phyloP scores from a whole-genome alignment of 2,888 invertebrate species.

The Trypoxylon attenuatum region DNA sequence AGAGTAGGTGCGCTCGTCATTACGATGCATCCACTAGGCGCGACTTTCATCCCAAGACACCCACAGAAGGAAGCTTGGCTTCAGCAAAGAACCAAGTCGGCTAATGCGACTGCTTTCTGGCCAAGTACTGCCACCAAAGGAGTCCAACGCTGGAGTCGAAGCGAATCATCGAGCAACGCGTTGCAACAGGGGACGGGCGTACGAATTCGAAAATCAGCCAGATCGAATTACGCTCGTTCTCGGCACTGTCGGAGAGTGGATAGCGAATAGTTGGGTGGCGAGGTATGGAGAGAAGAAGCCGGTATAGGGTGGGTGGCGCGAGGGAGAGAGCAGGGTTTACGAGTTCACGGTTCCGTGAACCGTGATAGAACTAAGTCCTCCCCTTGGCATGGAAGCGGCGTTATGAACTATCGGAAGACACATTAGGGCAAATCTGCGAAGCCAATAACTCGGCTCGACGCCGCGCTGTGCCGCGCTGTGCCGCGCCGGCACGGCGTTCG shows the following conservation, averaged over 20 bases:
- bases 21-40: too few relatives aligned
- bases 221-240: too few relatives aligned
- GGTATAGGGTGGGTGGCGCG: background rate
- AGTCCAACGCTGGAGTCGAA: background rate
- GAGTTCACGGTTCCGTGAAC: constrained; percentile 62
- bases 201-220: constrained; percentile 4
- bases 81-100: constrained; percentile 40
- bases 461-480: background rate
- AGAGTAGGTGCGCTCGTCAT: too few relatives aligned
- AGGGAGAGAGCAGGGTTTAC: constrained; percentile 44
- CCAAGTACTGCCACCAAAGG: background rate
- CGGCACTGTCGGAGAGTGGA: too few relatives aligned
- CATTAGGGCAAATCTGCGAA: constrained; percentile 71
- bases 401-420: constrained; percentile 71
- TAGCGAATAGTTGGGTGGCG: background rate
- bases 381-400: constrained; percentile 28
- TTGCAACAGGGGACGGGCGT: too few relatives aligned
- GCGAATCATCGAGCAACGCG: too few relatives aligned
- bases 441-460: constrained; percentile 69
- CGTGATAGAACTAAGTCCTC: constrained; percentile 23
- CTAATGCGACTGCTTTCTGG: constrained; percentile 39
- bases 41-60: too few relatives aligned
- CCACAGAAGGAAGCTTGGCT: constrained; percentile 9
- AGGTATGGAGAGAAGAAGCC: background rate
- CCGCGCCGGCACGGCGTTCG: constrained; percentile 26